phyloP scores from a whole-genome alignment of 2,797 vertebrate genomes.

The Synanceia verrucosa region DNA sequence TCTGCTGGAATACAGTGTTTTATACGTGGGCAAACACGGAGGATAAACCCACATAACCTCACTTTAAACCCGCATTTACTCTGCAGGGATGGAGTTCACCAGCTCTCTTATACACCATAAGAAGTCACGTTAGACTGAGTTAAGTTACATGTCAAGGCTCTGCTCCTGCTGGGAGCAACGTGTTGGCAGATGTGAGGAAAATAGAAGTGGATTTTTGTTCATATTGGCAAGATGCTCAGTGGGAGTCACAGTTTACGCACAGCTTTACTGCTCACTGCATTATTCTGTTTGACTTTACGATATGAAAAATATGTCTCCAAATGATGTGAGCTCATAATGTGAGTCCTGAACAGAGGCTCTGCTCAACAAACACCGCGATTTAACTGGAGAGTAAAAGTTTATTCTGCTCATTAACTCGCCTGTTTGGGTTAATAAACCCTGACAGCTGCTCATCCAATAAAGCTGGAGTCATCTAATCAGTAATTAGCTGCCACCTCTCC shows the following conservation, averaged over 20 bases:
- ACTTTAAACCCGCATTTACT: not conserved
- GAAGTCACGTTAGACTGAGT: not conserved
- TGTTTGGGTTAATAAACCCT: not conserved
- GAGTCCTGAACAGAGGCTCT: not conserved
- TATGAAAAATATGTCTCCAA: not conserved
- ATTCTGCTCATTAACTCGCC: not conserved
- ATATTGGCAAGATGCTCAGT: not conserved
- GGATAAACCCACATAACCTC: not conserved
- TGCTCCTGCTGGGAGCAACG: not conserved
- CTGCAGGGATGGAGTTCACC: conserved; percentile 4
- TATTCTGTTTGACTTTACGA: not conserved
- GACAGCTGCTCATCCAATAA: not conserved
- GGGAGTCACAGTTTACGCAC: conserved; percentile 24
- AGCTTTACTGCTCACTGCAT: not conserved
- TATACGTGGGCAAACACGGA: not conserved
- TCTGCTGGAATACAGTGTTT: conserved; percentile 29
- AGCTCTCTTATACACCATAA: not conserved
- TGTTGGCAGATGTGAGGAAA: not conserved
- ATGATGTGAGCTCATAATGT: not conserved
- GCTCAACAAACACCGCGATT: not conserved
- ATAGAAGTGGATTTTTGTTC: not conserved
- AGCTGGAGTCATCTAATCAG: not conserved
- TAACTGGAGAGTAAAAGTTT: conserved; percentile 11
- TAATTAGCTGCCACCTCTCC: not conserved
- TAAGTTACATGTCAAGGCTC: not conserved